These are phyloP conservation scores for Pipistrellus nathusii DNA, from an alignment of 2,797 vertebrate species.

Conservation along the genomic window DNA sequence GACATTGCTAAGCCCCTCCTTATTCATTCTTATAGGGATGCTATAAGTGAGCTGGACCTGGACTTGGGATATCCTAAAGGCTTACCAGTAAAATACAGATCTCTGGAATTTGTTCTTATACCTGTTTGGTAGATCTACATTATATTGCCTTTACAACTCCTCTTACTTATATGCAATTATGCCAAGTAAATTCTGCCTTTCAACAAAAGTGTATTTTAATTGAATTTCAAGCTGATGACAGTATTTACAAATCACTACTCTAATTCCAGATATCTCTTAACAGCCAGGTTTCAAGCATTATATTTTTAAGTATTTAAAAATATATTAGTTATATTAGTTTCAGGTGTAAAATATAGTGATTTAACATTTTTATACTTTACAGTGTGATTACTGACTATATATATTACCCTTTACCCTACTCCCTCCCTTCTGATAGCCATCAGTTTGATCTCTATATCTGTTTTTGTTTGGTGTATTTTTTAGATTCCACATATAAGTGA, in stretches of 20 bases:
- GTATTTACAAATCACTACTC: slow-evolving; percentile 38
- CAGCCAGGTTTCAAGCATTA: neutral
- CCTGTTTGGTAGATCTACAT: neutral
- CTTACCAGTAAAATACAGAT: slow-evolving; percentile 32
- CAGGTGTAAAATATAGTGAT: neutral
- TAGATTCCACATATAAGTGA: neutral
- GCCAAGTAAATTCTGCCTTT: neutral
- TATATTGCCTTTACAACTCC: neutral
- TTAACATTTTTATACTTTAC: neutral
- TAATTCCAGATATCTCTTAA: neutral
- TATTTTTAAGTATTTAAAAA: neutral
- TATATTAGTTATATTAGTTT: neutral
- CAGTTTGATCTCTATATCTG: neutral
- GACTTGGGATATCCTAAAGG: neutral
- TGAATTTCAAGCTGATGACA: slow-evolving; percentile 24
- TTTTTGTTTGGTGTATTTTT: neutral
- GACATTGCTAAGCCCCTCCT: neutral
- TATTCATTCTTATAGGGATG: too few relatives aligned
- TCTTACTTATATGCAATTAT: neutral
- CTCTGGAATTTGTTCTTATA: neutral
- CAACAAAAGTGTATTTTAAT: neutral
- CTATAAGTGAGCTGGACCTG: neutral
- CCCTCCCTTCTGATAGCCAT: neutral
- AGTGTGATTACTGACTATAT: neutral
- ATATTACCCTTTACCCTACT: neutral